These are phyloP conservation scores for Conus betulinus DNA, from an alignment of 1,140 invertebrate species.

Conservation along the genomic window DNA sequence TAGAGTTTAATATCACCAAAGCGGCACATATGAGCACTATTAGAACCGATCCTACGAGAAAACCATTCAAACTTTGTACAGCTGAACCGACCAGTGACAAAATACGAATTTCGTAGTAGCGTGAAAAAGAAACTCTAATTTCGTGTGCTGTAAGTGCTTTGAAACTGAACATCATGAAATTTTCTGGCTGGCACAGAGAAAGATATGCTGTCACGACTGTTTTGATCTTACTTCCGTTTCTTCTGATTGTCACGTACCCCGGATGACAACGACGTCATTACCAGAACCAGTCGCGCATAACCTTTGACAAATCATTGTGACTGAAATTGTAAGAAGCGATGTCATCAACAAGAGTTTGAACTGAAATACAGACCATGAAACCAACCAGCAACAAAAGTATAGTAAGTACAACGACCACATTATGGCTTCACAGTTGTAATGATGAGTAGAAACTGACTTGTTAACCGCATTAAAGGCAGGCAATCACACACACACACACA, in stretches of 20 bases:
- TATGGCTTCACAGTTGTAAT: no score
- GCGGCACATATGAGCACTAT: not conserved
- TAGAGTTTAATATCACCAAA: not conserved
- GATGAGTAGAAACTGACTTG: no score
- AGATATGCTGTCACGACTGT: not conserved
- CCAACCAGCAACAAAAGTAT: no score
- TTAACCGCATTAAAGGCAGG: no score
- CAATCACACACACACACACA: no score
- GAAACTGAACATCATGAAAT: not conserved
- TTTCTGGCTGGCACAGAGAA: not conserved
- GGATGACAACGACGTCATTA: not conserved
- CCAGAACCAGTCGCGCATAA: not conserved
- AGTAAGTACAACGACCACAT: no score
- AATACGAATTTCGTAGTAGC: not conserved
- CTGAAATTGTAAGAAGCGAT: no score
- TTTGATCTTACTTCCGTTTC: not conserved
- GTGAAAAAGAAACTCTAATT: no score
- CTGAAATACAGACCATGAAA: no score
- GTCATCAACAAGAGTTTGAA: no score
- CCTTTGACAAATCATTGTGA: no score
- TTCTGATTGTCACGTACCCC: not conserved
- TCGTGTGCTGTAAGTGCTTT: not conserved
- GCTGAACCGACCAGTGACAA: not conserved
- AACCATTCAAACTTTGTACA: not conserved
- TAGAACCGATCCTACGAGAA: not conserved